Conservation (phyloP, 92 coral and sea anemone genomes). For the Epizoanthus scotinus region DNA sequence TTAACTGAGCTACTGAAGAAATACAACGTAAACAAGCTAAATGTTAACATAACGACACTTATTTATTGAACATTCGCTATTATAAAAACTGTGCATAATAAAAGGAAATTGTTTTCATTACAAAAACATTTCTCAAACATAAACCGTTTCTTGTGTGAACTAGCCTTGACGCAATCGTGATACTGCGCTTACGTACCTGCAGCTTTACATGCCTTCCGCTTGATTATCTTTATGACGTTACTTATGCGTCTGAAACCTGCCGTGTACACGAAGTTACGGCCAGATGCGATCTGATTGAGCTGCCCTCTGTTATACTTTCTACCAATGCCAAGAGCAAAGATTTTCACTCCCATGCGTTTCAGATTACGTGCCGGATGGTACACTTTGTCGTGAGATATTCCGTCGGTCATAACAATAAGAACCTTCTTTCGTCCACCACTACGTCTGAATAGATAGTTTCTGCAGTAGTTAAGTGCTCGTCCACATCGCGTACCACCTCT, state of each 20-base stretch:
- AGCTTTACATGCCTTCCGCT: conserved; percentile 11
- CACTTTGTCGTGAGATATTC: conserved; percentile 70
- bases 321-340: conserved; percentile 87
- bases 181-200: conserved; percentile 19
- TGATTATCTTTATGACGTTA: background rate
- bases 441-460: conserved; percentile 7
- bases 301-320: conserved; percentile 73
- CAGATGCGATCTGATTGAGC: conserved; percentile 76
- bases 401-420: conserved; percentile 82
- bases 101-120: no score
- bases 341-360: conserved; percentile 79
- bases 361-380: conserved; percentile 57
- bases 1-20: no score
- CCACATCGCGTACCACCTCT: conserved; percentile 49
- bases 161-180: no score
- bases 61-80: no score
- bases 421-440: conserved; percentile 46
- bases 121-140: no score
- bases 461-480: conserved; percentile 15
- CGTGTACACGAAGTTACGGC: conserved; percentile 65
- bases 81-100: no score
- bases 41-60: no score
- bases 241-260: conserved; percentile 33
- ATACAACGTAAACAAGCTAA: no score
- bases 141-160: no score